Evolutionary conservation across 1,140 invertebrate genomes (phyloP), one percentile per base, ranked within the genome.

Genomic region (Drosophila ananassae): DNA sequence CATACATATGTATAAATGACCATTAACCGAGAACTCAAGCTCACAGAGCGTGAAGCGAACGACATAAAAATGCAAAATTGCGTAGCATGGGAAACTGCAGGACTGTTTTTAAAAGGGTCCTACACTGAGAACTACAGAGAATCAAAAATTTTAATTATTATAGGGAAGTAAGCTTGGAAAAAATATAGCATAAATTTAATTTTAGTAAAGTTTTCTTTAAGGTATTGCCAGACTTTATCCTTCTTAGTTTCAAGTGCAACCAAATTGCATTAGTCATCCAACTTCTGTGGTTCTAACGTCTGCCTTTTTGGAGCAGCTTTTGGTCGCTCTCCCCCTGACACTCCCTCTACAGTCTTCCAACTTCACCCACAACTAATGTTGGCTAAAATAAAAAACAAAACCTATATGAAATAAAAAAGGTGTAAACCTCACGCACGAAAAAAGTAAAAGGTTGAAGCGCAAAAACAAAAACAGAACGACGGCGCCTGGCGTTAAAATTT

Each of bases 241-340:
- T 41, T 44, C 3, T 44, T 44, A 6, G 21, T 17, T 44, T 44
- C 0, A 44, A 17, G 17, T 44, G 41, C 17, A 21, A 7, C 2
- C 12, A 12, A 12, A 37, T 30, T 64, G 56, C 63, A 82, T 87
- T 85, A 87, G 78, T 85, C 82, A 87, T 76, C 77, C 34, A 24
- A 56, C 39, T 48, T 24, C 52, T 39, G 39, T 34, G 13, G 54
- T 30, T 44, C 41, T 50, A 47, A 48, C 30, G 34, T 13, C 63
- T 62, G 73, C 39, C 21, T 79, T 83, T 83, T 79, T 68, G 79
- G 72, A 79, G 54, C 72, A 78, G 83, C 58, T 56, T 37, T 76
- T 63, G 47, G 47, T 41, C 32, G 53, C 24, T 25, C 34, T 62
- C 30, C 25, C 54, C 25, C 8, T 22, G 32, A 4, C 13, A 9